Conservation (phyloP, 2,797 vertebrate genomes). For the Gambelia wislizenii region DNA sequence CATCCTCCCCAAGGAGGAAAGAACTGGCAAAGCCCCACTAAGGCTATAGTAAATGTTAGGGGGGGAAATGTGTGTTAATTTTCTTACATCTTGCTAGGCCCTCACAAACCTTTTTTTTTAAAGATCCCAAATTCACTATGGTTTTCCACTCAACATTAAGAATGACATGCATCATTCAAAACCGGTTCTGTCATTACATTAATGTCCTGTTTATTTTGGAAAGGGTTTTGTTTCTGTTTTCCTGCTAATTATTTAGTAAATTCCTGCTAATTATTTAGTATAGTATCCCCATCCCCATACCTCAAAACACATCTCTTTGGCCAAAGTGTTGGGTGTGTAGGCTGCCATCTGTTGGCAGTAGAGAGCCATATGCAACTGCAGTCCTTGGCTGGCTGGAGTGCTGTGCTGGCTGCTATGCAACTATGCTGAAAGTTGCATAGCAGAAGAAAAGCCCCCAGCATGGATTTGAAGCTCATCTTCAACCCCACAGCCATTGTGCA, state of each 20-base stretch:
- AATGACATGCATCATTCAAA: background rate
- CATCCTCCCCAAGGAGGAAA: no score
- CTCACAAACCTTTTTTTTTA: no score
- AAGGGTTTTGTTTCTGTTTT: background rate
- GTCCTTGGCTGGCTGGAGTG: background rate
- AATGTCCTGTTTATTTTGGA: background rate
- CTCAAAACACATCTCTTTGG: background rate
- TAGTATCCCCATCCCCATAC: background rate
- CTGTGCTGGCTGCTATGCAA: no score
- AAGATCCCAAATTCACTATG: background rate
- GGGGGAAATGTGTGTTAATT: no score
- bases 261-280: background rate
- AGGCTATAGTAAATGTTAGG: no score
- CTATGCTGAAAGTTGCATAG: background rate
- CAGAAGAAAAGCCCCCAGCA: background rate
- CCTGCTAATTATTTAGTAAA: no score
- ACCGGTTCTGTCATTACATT: background rate
- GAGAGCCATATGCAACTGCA: background rate
- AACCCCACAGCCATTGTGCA: background rate
- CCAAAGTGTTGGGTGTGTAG: background rate
- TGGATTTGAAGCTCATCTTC: background rate
- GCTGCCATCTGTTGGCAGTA: background rate
- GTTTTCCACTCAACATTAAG: background rate
- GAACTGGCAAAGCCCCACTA: no score
- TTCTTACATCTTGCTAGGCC: no score